Percentiles rank a stretch among this genome's conserved stretches.
These are phyloP conservation scores for Dicaeum eximium DNA, from an alignment of 2,113 vertebrate genomes.

Conservation along the genomic window DNA sequence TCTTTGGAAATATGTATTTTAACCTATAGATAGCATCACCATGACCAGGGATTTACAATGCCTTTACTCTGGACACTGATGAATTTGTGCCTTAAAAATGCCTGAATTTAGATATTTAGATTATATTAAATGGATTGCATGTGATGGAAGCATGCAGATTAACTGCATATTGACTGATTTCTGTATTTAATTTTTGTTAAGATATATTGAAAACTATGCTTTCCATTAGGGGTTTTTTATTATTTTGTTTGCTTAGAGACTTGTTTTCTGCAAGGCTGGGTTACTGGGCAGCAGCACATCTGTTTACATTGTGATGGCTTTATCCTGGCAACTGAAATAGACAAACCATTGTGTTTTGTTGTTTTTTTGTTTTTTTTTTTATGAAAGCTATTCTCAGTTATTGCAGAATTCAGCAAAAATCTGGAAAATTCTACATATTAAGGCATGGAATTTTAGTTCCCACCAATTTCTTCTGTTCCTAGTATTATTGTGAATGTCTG, in stretches of 20 bases:
- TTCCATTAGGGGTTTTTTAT: background rate
- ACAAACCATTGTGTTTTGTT: background rate
- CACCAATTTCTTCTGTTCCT: background rate
- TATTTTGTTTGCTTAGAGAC: background rate
- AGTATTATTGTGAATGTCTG: background rate
- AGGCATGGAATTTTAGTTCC: background rate
- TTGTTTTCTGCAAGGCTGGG: slow-evolving; percentile 38
- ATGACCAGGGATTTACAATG: background rate
- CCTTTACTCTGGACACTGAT: background rate
- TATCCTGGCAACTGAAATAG: slow-evolving; percentile 44
- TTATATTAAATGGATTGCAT: background rate
- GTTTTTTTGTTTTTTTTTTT: background rate
- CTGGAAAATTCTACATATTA: background rate
- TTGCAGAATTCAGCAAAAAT: slow-evolving; percentile 22
- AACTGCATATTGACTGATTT: background rate
- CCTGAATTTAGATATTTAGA: background rate
- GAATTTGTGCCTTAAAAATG: background rate
- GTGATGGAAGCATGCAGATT: background rate
- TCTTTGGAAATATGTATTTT: background rate
- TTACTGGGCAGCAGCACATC: slow-evolving; percentile 47
- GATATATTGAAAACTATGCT: background rate
- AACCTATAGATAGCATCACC: background rate
- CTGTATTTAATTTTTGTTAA: background rate
- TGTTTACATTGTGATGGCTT: slow-evolving; percentile 34
- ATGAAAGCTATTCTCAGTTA: slow-evolving; percentile 34